Evolutionary conservation across 2,113 vertebrate genomes (phyloP), one percentile per base, ranked within the genome.

Genomic region (Egretta garzetta): DNA sequence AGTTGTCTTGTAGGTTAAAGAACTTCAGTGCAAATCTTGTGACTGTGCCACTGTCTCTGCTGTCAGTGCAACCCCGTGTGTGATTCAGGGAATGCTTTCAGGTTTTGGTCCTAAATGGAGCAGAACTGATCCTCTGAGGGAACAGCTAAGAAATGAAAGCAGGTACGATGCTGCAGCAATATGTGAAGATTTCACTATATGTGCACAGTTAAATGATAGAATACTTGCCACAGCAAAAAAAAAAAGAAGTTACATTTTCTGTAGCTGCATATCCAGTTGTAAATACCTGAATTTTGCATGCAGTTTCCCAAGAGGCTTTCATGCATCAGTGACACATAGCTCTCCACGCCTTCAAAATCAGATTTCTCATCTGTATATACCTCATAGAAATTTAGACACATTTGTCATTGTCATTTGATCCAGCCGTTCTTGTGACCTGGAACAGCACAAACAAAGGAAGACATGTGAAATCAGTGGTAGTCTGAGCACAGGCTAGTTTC

Each of bases 31-130:
- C 21, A 75, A 86, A 49, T n/a, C 17, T 63, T 77, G 43, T 81
- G 37, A 74, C 39, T 27, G 15, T 1, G 1, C 21, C 39, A 19
- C 30, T 86, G 20, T 32, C 55, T 80, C 59, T 74, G 37, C 55
- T 55, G 32, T 77, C 64, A 72, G 27, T 1, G 1, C 32, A 87
- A 26, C 6, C 8, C 41, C 2, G 2, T 1, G 4, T n/a, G 22
- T 4, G 4, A 27, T 58, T 59, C 45, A 66, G 37, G 33, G 66
- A 83, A 58, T 20, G 13, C 13, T 43, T 39, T 77, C 18, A 74
- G 59, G n/a, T 49, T 94, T 94, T 75, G 23, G 8, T 89, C 70
- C 64, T 84, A 87, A 81, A 58, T 19, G 24, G 32, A 81, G 73
- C 30, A 94, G 76, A 93, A 82, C 23, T 22, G 32, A 85, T 72